A percentile compares a stretch with the other conserved stretches of the same genome.
Evolutionary conservation across 2,888 invertebrate genomes (phyloP).

Genomic region (Blastobasis adustella): DNA sequence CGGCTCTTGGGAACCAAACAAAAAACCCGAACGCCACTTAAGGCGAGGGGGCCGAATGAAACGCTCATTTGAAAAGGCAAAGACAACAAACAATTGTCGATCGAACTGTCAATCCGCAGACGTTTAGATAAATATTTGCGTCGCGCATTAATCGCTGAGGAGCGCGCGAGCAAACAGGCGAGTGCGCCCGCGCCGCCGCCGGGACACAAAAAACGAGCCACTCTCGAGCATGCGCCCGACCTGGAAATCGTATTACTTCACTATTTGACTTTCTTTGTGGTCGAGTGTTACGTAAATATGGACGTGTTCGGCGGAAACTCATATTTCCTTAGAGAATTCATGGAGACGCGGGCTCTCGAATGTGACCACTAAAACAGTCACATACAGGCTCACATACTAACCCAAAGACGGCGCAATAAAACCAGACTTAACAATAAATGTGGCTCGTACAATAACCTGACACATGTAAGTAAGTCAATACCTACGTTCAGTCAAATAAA

Average conservation of each 20-base stretch:
- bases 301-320: conserved; percentile 62
- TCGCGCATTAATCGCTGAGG: conserved; percentile 69
- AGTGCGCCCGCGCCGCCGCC: conserved; percentile 44
- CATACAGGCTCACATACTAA: no score
- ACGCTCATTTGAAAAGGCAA: conserved; percentile 71
- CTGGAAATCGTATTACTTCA: conserved; percentile 70
- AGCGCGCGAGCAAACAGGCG: conserved; percentile 52
- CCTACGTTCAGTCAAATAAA: background rate
- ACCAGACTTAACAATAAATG: no score
- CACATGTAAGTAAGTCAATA: no score
- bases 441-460: no score
- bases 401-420: no score
- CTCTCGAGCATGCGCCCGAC: conserved; percentile 39
- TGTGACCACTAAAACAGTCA: no score
- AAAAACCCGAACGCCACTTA: conserved; percentile 60
- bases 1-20: conserved; percentile 32
- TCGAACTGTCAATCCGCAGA: conserved; percentile 73
- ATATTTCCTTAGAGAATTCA: conserved; percentile 61
- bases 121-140: conserved; percentile 73
- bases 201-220: conserved; percentile 39
- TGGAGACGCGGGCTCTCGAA: conserved; percentile 25
- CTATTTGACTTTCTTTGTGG: conserved; percentile 72
- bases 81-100: conserved; percentile 73
- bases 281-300: conserved; percentile 72
- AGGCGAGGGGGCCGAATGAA: conserved; percentile 67